Percentiles rank a stretch among this genome's conserved stretches.
Conservation (phyloP, 2,113 vertebrate species). For the Egretta garzetta region DNA sequence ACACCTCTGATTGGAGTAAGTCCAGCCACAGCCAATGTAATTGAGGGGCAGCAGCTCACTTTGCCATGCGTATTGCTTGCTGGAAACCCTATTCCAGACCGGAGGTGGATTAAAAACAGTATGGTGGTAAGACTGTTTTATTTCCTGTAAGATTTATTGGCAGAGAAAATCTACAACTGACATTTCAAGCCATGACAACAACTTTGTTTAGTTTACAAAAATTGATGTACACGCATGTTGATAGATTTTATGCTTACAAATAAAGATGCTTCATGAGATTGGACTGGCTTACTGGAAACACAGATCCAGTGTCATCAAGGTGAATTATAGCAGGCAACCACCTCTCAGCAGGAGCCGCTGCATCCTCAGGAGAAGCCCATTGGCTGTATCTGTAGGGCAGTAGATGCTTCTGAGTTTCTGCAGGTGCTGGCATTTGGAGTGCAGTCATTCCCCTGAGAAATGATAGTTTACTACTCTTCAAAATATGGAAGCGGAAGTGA, state of each 20-base stretch:
- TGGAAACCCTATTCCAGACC: conserved; percentile 92
- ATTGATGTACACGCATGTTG: neutral
- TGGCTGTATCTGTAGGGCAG: neutral
- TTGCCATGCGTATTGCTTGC: conserved; percentile 90
- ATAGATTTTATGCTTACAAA: neutral
- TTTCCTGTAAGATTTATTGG: neutral
- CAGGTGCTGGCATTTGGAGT: neutral
- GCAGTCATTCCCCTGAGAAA: neutral
- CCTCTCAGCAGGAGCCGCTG: neutral
- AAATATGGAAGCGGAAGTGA: neutral
- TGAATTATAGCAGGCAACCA: neutral
- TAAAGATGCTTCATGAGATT: neutral
- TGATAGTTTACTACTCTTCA: neutral
- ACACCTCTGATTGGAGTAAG: conserved; percentile 87
- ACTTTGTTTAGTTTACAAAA: neutral
- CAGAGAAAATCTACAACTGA: neutral
- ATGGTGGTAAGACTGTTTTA: conserved; percentile 79
- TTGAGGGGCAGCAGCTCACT: conserved; percentile 91
- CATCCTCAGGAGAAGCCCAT: neutral
- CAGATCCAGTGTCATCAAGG: neutral
- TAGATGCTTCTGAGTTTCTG: neutral
- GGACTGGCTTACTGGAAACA: neutral
- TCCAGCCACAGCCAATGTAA: conserved; percentile 83
- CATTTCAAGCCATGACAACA: neutral
- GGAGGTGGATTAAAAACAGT: conserved; percentile 91